phyloP scores from a whole-genome alignment of 2,888 invertebrate species.

The Helicoverpa assulta region DNA sequence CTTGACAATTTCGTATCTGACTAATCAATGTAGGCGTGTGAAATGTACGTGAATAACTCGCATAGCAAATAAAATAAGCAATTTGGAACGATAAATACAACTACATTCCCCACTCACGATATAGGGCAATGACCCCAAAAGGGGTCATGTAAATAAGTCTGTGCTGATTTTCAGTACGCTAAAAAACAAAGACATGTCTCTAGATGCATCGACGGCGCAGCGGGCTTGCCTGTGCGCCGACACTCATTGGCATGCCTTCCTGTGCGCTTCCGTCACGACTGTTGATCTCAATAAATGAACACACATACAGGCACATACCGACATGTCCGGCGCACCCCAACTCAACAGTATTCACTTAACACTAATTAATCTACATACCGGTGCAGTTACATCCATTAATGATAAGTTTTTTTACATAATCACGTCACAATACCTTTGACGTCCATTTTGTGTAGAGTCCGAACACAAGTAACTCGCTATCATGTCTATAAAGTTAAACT shows the following conservation, averaged over 20 bases:
- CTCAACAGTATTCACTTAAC: slow-evolving; percentile 12
- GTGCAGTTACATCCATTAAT: slow-evolving; percentile 41
- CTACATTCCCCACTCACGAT: slow-evolving; percentile 26
- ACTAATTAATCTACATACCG: slow-evolving; percentile 33
- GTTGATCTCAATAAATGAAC: slow-evolving; percentile 42
- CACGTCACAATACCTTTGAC: slow-evolving; percentile 86
- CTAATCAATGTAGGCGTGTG: slow-evolving; percentile 43
- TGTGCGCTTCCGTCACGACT: slow-evolving; percentile 49
- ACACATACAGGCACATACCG: slow-evolving; percentile 23
- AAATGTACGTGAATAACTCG: slow-evolving; percentile 53
- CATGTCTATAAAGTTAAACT: slow-evolving; percentile 18
- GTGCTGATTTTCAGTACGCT: slow-evolving; percentile 33
- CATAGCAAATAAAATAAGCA: slow-evolving; percentile 55
- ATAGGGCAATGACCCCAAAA: slow-evolving; percentile 79
- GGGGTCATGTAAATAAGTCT: slow-evolving; percentile 73
- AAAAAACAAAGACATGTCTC: slow-evolving; percentile 48
- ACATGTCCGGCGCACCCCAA: slow-evolving; percentile 4
- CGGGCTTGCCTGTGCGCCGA: slow-evolving; percentile 56
- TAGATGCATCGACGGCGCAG: slow-evolving; percentile 46
- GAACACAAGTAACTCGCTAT: slow-evolving; percentile 60
- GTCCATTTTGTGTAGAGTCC: slow-evolving; percentile 86
- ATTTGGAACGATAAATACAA: slow-evolving; percentile 40
- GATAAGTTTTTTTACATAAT: slow-evolving; percentile 83
- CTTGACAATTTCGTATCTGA: slow-evolving; percentile 46
- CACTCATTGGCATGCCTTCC: slow-evolving; percentile 68